Conservation (phyloP, 2,113 vertebrate species). For the Serilophus lunatus region DNA sequence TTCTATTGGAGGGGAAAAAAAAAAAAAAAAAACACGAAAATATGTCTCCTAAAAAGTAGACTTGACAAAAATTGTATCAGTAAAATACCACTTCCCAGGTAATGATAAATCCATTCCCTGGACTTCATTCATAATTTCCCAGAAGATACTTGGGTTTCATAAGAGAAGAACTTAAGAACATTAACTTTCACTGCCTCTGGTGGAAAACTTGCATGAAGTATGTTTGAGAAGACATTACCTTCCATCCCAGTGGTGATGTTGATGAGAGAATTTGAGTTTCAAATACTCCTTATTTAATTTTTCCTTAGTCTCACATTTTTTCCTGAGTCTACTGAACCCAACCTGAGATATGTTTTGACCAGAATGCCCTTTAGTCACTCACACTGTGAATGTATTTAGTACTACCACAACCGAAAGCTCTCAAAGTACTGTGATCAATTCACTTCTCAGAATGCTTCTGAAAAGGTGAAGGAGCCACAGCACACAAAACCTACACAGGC, state of each 20-base stretch:
- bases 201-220: neutral
- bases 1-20: neutral
- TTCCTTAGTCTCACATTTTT: neutral
- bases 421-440: accelerated
- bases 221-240: neutral
- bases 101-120: neutral
- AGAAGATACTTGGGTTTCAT: neutral
- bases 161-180: neutral
- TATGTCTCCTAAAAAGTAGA: neutral
- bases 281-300: neutral
- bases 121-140: neutral
- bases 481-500: neutral
- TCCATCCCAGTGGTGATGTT: neutral
- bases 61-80: neutral
- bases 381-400: neutral
- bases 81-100: neutral
- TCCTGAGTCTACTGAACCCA: neutral
- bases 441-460: neutral
- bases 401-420: neutral
- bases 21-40: neutral
- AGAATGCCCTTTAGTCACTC: neutral
- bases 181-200: neutral
- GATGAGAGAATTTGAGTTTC: neutral
- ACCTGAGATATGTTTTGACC: neutral
- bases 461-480: neutral